Evolutionary conservation across 1,140 invertebrate species (phyloP).

Genomic region (Mactra quadrangularis): DNA sequence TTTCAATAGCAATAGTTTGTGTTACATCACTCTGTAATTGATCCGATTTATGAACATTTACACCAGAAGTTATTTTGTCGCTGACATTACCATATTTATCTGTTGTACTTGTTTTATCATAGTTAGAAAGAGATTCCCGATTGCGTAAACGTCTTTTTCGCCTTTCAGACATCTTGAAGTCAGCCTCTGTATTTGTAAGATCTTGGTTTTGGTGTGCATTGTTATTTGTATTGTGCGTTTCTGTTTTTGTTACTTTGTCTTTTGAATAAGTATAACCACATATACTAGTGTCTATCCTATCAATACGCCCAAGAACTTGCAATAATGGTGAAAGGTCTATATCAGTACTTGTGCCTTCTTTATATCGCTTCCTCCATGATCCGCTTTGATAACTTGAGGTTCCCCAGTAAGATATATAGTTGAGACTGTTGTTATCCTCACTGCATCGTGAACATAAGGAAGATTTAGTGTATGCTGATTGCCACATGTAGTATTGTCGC

Average conservation of each 20-base stretch:
- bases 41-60: too few species aligned
- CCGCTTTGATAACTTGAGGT: slow-evolving; percentile 20
- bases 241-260: not conserved
- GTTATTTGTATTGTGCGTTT: too few species aligned
- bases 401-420: slow-evolving; percentile 54
- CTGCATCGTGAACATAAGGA: slow-evolving; percentile 44
- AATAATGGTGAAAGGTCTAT: slow-evolving; percentile 43
- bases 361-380: slow-evolving; percentile 55
- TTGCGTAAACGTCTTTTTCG: not conserved
- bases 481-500: slow-evolving; percentile 51
- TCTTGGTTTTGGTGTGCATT: too few species aligned
- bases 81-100: too few species aligned
- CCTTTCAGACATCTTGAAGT: not conserved
- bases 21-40: too few species aligned
- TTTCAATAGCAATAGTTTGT: too few species aligned
- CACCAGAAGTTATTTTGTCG: too few species aligned
- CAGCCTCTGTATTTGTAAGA: too few species aligned
- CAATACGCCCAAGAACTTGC: slow-evolving; percentile 40
- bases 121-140: not conserved
- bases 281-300: slow-evolving; percentile 51
- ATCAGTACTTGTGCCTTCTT: slow-evolving; percentile 28
- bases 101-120: not conserved
- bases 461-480: slow-evolving; percentile 42
- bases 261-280: not conserved
- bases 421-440: slow-evolving; percentile 1